These are phyloP conservation scores for Natrix natrix DNA, from an alignment of 2,797 vertebrate genomes.

Conservation along the genomic window DNA sequence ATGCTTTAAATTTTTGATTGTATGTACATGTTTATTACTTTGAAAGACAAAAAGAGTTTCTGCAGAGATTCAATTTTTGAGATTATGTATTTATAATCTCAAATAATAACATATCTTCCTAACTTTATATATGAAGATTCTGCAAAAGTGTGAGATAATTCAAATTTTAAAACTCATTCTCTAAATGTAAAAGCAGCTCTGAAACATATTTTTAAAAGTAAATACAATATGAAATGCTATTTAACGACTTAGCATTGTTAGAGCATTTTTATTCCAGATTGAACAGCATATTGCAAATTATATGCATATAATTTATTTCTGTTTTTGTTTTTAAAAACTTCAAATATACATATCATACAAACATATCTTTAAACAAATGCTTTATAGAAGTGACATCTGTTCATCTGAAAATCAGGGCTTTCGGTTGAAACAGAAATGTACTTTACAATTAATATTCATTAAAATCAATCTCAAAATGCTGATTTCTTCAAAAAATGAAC, in stretches of 20 bases:
- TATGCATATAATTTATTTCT: background rate
- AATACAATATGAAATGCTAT: background rate
- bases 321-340: background rate
- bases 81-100: background rate
- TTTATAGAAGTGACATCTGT: background rate
- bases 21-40: background rate
- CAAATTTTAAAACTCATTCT: conserved; percentile 19
- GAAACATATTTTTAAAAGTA: conserved; percentile 9
- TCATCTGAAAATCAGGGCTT: background rate
- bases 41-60: conserved; percentile 19
- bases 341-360: background rate
- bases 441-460: background rate
- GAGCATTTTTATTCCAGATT: conserved; percentile 25
- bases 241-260: conserved; percentile 4
- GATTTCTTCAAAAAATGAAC: background rate
- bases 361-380: background rate
- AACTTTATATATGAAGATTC: conserved; percentile 4
- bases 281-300: background rate
- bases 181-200: background rate
- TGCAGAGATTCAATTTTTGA: background rate
- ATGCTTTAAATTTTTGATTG: background rate
- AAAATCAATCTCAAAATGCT: background rate
- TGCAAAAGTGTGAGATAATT: background rate
- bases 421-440: background rate
- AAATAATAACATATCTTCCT: background rate